Evolutionary conservation across 2,113 vertebrate genomes (phyloP), one percentile per base, ranked within the genome.

Genomic region (Carettochelys insculpta): DNA sequence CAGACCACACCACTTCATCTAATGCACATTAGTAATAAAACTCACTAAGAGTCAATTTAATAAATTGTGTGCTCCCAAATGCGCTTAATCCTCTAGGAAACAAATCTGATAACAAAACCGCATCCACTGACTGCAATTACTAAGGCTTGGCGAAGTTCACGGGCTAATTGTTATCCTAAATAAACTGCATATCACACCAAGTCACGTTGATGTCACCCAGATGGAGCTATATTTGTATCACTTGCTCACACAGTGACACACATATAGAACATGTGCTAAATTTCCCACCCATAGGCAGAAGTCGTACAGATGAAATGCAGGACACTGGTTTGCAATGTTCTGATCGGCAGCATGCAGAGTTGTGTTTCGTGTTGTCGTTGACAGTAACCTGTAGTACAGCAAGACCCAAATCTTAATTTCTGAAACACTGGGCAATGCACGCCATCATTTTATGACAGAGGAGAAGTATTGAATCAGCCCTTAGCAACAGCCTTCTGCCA

Each of bases 31-130:
- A 77, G 80, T 88, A 94, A 85, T 50, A 88, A 80, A 94, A 48
- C 78, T 73, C 48, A 88, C 79, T 52, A 81, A 90, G 16, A 50
- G 51, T 45, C 95, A 91, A 56, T 2, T 91, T 87, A 87, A 89
- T 95, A 86, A 89, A 87, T 1, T 85, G 75, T 87, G 20, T 20
- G 47, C 25, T 90, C 53, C n/a, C 87, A 94, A 96, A 90, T 31
- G 48, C 56, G 68, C 80, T 85, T 94, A 93, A 91, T 90, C 91
- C 75, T 88, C 81, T 82, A 56, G 81, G 90, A 83, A 80, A 11
- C 5, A 41, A 86, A 92, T 54, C 80, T 83, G 34, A 38, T 88
- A 92, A 92, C 81, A 88, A 90, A 96, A 78, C 38, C 50, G 22
- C 51, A 82, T 61, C 85, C 71, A 52, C 41, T 45, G 85, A 65